Conservation (phyloP, 2,888 invertebrate genomes). For the Melieria crassipennis region DNA sequence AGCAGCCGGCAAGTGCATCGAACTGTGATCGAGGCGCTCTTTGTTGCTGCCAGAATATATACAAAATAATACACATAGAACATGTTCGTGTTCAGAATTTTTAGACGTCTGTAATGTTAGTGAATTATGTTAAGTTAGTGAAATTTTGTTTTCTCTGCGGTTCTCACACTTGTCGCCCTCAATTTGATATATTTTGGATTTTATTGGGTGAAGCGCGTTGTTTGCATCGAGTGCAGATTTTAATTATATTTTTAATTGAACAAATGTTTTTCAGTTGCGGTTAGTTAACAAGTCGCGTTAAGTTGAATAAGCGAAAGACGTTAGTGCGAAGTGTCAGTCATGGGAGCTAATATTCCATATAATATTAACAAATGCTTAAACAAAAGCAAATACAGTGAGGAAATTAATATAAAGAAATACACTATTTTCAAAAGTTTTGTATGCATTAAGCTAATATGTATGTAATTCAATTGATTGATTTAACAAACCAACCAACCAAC, state of each 20-base stretch:
- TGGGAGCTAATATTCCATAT: no score
- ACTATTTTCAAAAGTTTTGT: background rate
- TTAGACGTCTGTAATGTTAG: background rate
- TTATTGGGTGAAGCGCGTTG: background rate
- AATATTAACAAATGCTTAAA: background rate
- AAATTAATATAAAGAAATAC: background rate
- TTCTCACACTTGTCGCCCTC: background rate
- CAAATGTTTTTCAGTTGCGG: background rate
- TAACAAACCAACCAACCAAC: background rate
- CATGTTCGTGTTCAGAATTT: background rate
- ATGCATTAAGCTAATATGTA: background rate
- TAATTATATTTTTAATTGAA: background rate
- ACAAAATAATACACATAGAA: background rate
- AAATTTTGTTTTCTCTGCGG: constrained; percentile 8
- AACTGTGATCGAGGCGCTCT: no score
- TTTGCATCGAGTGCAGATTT: constrained; percentile 9
- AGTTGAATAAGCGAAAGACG: background rate
- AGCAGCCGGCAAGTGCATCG: background rate
- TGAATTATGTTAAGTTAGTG: constrained; percentile 21
- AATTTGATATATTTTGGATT: background rate
- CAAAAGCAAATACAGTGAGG: background rate
- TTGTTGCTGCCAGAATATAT: background rate
- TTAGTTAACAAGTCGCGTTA: background rate
- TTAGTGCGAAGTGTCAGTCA: background rate
- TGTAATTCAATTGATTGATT: background rate